Percentiles rank a stretch among this genome's conserved stretches.
Evolutionary conservation across 2,797 vertebrate genomes (phyloP).

Genomic region (Gadopsis bispinosus): DNA sequence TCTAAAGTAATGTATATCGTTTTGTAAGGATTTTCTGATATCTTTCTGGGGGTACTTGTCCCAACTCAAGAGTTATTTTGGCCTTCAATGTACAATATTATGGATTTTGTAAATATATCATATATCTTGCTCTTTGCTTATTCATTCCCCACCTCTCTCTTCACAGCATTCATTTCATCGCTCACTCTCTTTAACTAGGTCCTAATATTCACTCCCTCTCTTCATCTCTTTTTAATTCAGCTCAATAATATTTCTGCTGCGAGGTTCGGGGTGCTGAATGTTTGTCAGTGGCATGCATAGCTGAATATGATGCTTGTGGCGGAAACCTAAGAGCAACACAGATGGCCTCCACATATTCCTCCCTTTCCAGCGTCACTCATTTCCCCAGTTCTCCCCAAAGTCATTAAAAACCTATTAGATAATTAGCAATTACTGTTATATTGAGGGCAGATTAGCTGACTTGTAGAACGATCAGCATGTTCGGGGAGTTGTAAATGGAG

Average conservation of each 20-base stretch:
- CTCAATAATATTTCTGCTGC: slow-evolving; percentile 50
- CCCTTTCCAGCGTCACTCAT: slow-evolving; percentile 43
- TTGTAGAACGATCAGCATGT: slow-evolving; percentile 80
- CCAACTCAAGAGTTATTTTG: slow-evolving; percentile 3
- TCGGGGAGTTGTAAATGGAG: slow-evolving; percentile 76
- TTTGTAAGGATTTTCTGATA: slow-evolving; percentile 28
- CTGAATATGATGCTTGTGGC: slow-evolving; percentile 34
- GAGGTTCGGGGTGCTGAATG: slow-evolving; percentile 25
- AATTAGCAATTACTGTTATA: slow-evolving; percentile 84
- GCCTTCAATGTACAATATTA: slow-evolving; percentile 8
- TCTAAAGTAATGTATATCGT: slow-evolving; percentile 40
- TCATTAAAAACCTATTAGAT: slow-evolving; percentile 87
- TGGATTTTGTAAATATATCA: slow-evolving; percentile 13
- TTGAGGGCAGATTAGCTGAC: slow-evolving; percentile 86
- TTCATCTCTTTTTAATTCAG: slow-evolving; percentile 40
- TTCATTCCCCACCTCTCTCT: slow-evolving; percentile 1
- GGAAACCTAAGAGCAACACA: slow-evolving; percentile 46
- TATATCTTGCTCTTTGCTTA: slow-evolving; percentile 28
- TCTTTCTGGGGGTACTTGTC: slow-evolving; percentile 22
- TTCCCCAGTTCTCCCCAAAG: slow-evolving; percentile 77
- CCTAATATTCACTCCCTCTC: slow-evolving; percentile 28
- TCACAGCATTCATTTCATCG: neutral
- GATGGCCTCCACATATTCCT: slow-evolving; percentile 43
- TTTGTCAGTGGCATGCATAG: slow-evolving; percentile 38
- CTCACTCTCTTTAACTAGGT: slow-evolving; percentile 20